Evolutionary conservation across 2,888 invertebrate species (phyloP), one percentile per base, ranked within the genome.

Genomic region (Rhabditoides inermis): DNA sequence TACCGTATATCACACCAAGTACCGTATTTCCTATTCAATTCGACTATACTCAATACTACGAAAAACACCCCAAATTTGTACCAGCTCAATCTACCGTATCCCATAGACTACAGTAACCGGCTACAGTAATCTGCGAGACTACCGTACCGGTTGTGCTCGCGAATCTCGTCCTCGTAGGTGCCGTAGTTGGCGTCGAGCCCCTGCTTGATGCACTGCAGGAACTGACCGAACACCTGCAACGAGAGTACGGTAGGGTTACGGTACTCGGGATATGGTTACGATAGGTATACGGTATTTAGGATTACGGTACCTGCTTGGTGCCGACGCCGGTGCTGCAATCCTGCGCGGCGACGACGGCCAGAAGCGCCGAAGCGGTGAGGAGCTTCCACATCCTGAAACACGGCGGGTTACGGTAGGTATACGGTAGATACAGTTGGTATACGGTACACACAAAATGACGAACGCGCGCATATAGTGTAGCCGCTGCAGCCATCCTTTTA

Each of bases 101-200:
- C n/a, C n/a, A n/a, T n/a, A n/a, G n/a, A n/a, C n/a, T n/a, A n/a
- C n/a, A n/a, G n/a, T n/a, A n/a, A n/a, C n/a, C n/a, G n/a, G n/a
- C n/a, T n/a, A n/a, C n/a, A n/a, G n/a, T n/a, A n/a, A n/a, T n/a
- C n/a, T n/a, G n/a, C 1, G 10, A 15, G 15, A 30, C 4, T 23
- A 20, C 30, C 45, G 18, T 48, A 68, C 70, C 65, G 63, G 40
- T 67, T 65, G 52, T 74, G 69, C 44, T 68, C 61, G n/a, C 63
- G 62, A 44, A 74, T 58, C 50, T 74, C 74, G 40, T 69, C 60
- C 53, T 74, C 74, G 45, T 66, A 72, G 5, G 56, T 44, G 10
- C 60, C 64, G 51, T 74, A 74, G 52, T 75, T 65, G n/a, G 61
- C 53, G 53, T 74, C 74, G 22, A 74, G 56, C 28, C 68, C 68